Percentiles rank a stretch among this genome's conserved stretches.
These are phyloP conservation scores for Tyrannus savana DNA, from an alignment of 2,113 vertebrate genomes.

Conservation along the genomic window DNA sequence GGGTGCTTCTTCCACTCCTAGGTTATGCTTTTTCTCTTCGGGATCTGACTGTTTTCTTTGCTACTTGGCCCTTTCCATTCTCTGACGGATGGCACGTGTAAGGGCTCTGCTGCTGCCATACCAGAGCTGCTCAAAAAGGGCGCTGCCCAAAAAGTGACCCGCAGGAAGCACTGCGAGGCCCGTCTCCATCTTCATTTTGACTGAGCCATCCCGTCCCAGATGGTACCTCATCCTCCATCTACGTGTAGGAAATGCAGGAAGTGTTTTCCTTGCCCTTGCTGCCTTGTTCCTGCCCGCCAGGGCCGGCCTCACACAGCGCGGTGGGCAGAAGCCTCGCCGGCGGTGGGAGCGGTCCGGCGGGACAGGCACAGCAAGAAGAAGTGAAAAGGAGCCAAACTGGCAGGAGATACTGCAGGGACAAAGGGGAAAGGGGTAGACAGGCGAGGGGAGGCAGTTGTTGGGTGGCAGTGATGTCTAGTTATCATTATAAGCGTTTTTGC, in stretches of 20 bases:
- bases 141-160: not conserved
- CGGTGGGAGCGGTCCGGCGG: fast-evolving
- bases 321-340: fast-evolving
- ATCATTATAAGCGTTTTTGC: not conserved
- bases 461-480: not conserved
- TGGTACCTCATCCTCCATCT: not conserved
- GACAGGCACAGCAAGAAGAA: not conserved
- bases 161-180: not conserved
- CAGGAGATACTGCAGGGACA: not conserved
- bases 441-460: fast-evolving
- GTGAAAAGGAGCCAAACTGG: not conserved
- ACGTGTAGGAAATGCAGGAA: not conserved
- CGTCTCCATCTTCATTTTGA: not conserved
- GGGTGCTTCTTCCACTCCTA: not conserved
- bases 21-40: not conserved
- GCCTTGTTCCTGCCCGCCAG: fast-evolving
- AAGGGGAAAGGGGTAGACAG: not conserved
- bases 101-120: not conserved
- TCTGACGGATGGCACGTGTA: not conserved
- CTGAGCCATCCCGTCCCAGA: fast-evolving
- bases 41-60: not conserved
- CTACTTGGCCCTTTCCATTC: not conserved
- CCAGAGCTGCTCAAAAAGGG: not conserved
- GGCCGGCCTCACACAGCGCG: fast-evolving
- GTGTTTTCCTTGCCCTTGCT: not conserved